Conservation (phyloP, 2,797 vertebrate genomes). For the Pseudomugil gertrudae region DNA sequence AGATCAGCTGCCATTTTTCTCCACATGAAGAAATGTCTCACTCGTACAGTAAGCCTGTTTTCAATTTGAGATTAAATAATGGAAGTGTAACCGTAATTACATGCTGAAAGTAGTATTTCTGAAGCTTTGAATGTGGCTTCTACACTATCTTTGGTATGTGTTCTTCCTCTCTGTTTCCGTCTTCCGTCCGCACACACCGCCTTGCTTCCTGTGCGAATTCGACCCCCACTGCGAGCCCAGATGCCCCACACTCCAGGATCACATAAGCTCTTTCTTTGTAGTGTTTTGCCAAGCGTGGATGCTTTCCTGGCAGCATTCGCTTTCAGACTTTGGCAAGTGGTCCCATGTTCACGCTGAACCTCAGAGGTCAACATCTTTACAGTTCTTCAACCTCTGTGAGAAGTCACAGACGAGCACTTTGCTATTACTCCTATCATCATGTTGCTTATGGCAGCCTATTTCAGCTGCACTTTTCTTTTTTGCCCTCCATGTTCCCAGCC, state of each 20-base stretch:
- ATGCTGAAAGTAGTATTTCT: conserved; percentile 4
- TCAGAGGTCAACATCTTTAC: conserved; percentile 11
- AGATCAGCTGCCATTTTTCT: conserved; percentile 23
- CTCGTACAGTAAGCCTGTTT: conserved; percentile 3
- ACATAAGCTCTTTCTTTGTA: conserved; percentile 62
- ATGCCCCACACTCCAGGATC: conserved; percentile 75
- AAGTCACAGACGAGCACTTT: background rate
- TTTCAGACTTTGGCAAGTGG: conserved; percentile 39
- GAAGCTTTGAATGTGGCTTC: conserved; percentile 20
- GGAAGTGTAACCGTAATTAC: conserved; percentile 1
- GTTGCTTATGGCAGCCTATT: conserved; percentile 1
- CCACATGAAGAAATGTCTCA: conserved; percentile 19
- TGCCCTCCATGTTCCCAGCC: conserved; percentile 17
- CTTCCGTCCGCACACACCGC: conserved; percentile 51
- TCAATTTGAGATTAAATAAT: conserved; percentile 3
- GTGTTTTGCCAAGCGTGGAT: conserved; percentile 58
- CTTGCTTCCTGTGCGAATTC: conserved; percentile 64
- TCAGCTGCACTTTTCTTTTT: conserved; percentile 33
- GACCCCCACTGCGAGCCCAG: conserved; percentile 72
- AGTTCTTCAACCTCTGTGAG: conserved; percentile 4
- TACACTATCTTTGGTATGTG: conserved; percentile 1
- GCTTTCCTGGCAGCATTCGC: conserved; percentile 60
- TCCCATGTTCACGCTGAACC: conserved; percentile 24
- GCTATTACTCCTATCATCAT: background rate
- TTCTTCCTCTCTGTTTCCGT: conserved; percentile 23